These are phyloP conservation scores for Drosophila phalerata DNA, from an alignment of 2,888 invertebrate species.

Conservation along the genomic window DNA sequence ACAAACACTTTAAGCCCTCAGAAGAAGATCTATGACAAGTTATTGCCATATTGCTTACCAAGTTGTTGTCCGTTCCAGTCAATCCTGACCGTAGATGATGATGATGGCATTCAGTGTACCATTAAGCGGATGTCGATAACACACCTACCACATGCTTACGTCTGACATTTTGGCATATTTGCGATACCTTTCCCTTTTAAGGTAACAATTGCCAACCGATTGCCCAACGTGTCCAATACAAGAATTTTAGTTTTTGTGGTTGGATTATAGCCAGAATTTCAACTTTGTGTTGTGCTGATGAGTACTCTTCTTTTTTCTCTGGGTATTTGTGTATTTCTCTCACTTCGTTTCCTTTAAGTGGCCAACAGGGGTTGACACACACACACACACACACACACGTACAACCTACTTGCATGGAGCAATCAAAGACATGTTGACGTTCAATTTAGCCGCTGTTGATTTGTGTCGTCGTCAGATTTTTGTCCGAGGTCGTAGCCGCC, in stretches of 20 bases:
- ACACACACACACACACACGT: constrained; percentile 1
- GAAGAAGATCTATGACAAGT: constrained; percentile 38
- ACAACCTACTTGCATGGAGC: constrained; percentile 45
- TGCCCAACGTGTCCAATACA: background rate
- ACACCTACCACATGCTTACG: constrained; percentile 26
- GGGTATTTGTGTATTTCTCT: constrained; percentile 27
- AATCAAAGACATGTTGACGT: constrained; percentile 77
- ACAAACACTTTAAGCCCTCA: constrained; percentile 34
- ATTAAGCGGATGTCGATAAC: constrained; percentile 17
- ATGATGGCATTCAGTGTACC: constrained; percentile 4
- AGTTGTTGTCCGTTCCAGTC: constrained; percentile 29
- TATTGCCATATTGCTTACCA: constrained; percentile 34
- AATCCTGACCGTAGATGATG: background rate
- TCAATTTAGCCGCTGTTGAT: constrained; percentile 75
- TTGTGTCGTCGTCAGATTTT: constrained; percentile 62
- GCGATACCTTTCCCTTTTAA: constrained; percentile 41
- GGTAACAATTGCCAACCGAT: constrained; percentile 45
- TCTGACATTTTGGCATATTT: constrained; percentile 54
- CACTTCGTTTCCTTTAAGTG: constrained; percentile 40
- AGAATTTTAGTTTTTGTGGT: constrained; percentile 31
- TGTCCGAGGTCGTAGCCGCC: constrained; percentile 39
- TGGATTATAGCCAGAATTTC: constrained; percentile 41
- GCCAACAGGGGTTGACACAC: constrained; percentile 27
- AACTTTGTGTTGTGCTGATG: constrained; percentile 44
- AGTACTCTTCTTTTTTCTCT: background rate